A percentile compares a stretch with the other conserved stretches of the same genome.
phyloP scores from a whole-genome alignment of 1,140 invertebrate species.

The Anastrepha obliqua region DNA sequence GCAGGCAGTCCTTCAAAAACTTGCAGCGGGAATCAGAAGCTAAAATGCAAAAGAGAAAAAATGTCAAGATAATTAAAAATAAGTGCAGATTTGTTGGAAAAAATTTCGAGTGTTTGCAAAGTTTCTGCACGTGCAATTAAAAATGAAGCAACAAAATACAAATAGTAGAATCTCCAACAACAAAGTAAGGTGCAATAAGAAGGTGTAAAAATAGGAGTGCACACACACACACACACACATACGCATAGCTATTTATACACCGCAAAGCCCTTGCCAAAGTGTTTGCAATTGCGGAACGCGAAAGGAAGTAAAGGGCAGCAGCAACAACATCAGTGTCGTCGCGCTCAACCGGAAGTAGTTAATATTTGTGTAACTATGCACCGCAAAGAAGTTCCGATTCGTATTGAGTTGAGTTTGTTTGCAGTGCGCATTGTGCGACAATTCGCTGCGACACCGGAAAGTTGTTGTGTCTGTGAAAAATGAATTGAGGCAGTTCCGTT shows the following conservation, averaged over 20 bases:
- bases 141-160: background rate
- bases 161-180: background rate
- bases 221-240: background rate
- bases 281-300: background rate
- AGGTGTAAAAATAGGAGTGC: slow-evolving; percentile 37
- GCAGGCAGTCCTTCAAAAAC: slow-evolving; percentile 20
- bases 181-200: background rate
- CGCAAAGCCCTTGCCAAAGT: background rate
- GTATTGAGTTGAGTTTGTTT: slow-evolving; percentile 1
- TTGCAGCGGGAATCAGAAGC: background rate
- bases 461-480: background rate
- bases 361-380: slow-evolving; percentile 3
- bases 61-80: background rate
- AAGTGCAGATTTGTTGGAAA: background rate
- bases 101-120: background rate
- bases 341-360: slow-evolving; percentile 22
- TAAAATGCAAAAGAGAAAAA: background rate
- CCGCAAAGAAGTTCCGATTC: slow-evolving; percentile 20
- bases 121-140: background rate
- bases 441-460: background rate
- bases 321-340: slow-evolving; percentile 8
- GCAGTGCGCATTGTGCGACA: background rate
- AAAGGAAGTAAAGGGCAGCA: slow-evolving; percentile 2
- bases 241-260: background rate
- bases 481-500: background rate